These are phyloP conservation scores for Capitella teleta DNA, from an alignment of 1,140 invertebrate genomes.

Conservation along the genomic window DNA sequence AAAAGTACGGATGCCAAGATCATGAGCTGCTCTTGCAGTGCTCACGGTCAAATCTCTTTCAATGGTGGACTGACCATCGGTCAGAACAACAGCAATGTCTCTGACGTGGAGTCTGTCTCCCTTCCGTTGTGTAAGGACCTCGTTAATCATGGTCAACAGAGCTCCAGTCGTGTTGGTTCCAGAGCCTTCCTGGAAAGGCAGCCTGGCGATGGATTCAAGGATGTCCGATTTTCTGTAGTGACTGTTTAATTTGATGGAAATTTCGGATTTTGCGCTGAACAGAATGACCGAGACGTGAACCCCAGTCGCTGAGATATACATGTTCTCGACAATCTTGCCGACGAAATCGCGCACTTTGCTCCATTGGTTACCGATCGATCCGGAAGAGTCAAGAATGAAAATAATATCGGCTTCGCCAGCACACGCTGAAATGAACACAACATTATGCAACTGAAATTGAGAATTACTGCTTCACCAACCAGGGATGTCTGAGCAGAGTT, in stretches of 20 bases:
- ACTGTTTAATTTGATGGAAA: constrained; percentile 2
- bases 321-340: constrained; percentile 11
- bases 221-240: constrained; percentile 5
- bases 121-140: not conserved
- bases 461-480: not conserved
- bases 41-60: not conserved
- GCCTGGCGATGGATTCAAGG: constrained; percentile 3
- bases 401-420: constrained; percentile 19
- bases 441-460: not conserved
- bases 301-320: constrained; percentile 9
- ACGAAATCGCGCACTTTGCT: constrained; percentile 17
- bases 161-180: constrained; percentile 5
- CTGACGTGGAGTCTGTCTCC: constrained; percentile 3
- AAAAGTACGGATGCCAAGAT: constrained; percentile 7
- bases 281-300: not conserved
- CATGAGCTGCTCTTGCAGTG: not conserved
- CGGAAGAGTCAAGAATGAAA: constrained; percentile 19
- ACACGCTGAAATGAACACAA: constrained; percentile 6
- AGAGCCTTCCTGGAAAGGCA: constrained; percentile 2
- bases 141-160: not conserved
- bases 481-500: not conserved
- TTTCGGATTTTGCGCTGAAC: not conserved
- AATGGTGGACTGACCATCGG: not conserved
- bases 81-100: constrained; percentile 4
- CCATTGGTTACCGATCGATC: constrained; percentile 17